These are phyloP conservation scores for Blastobasis adustella DNA, from an alignment of 2,888 invertebrate genomes.

Conservation along the genomic window DNA sequence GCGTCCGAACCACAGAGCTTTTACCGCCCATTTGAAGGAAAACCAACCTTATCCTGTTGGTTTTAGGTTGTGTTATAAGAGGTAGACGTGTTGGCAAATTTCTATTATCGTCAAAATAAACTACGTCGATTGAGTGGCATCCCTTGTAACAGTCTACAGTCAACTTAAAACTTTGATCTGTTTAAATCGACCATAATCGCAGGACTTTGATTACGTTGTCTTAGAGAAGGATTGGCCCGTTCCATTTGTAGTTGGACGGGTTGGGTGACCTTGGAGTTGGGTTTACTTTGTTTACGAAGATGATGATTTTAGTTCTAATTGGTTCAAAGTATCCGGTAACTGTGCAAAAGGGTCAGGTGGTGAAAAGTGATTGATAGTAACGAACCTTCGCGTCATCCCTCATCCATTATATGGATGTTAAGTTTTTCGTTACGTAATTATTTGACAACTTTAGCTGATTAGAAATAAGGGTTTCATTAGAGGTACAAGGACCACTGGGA, in stretches of 20 bases:
- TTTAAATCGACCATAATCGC: conserved; percentile 23
- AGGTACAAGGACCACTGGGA: too few species aligned
- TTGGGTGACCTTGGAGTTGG: too few species aligned
- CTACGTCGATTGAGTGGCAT: conserved; percentile 14
- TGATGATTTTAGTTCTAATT: too few species aligned
- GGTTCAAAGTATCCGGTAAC: too few species aligned
- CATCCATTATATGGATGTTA: too few species aligned
- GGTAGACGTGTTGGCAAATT: neutral
- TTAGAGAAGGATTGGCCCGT: neutral
- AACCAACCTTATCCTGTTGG: conserved; percentile 4
- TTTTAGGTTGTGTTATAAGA: conserved; percentile 5
- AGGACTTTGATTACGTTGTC: conserved; percentile 21
- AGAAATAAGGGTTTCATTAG: too few species aligned
- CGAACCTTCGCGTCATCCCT: too few species aligned
- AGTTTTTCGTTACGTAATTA: too few species aligned
- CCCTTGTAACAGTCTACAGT: conserved; percentile 16
- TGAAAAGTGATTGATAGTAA: too few species aligned
- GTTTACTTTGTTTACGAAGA: too few species aligned
- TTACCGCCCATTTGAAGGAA: neutral
- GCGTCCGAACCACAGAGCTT: conserved; percentile 11
- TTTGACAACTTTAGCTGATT: too few species aligned
- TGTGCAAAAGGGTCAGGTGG: too few species aligned
- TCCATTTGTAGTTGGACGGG: neutral
- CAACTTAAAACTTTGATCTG: conserved; percentile 32
- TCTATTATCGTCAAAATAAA: conserved; percentile 22